phyloP scores from a whole-genome alignment of 2,797 vertebrate species.

The Thalassophryne amazonica region DNA sequence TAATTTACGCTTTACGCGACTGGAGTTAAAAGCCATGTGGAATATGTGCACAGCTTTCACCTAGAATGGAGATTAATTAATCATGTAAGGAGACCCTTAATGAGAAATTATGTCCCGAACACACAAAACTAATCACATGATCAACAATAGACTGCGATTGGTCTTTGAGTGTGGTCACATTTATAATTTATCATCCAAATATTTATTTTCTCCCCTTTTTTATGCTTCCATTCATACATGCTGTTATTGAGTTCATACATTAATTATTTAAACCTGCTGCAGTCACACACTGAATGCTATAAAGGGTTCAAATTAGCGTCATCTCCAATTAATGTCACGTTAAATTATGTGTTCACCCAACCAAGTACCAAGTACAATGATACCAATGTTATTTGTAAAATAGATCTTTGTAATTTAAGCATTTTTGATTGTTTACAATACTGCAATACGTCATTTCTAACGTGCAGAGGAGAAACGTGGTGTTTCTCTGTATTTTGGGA shows the following conservation, averaged over 20 bases:
- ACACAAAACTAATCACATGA: conserved; percentile 1
- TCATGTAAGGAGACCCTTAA: background rate
- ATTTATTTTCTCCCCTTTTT: conserved; percentile 14
- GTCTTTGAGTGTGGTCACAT: background rate
- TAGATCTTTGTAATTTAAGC: too few species aligned
- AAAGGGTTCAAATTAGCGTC: conserved; percentile 37
- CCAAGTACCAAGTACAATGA: background rate
- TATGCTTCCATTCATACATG: conserved; percentile 20
- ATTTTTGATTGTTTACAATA: too few species aligned
- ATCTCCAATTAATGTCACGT: conserved; percentile 47
- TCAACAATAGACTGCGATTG: background rate
- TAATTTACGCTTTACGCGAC: background rate
- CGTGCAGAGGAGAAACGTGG: too few species aligned
- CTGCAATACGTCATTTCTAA: too few species aligned
- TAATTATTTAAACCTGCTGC: conserved; percentile 52
- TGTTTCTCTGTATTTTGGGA: too few species aligned
- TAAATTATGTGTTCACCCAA: conserved; percentile 30
- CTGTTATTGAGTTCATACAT: conserved; percentile 46
- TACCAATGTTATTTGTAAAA: background rate
- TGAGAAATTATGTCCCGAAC: background rate
- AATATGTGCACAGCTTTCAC: background rate
- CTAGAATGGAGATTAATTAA: background rate
- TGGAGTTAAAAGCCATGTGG: background rate
- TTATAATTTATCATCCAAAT: conserved; percentile 9
- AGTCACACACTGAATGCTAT: conserved; percentile 32